Percentiles rank a stretch among this genome's conserved stretches.
These are phyloP conservation scores for Chelonus formosanus DNA, from an alignment of 2,888 invertebrate species.

Conservation along the genomic window DNA sequence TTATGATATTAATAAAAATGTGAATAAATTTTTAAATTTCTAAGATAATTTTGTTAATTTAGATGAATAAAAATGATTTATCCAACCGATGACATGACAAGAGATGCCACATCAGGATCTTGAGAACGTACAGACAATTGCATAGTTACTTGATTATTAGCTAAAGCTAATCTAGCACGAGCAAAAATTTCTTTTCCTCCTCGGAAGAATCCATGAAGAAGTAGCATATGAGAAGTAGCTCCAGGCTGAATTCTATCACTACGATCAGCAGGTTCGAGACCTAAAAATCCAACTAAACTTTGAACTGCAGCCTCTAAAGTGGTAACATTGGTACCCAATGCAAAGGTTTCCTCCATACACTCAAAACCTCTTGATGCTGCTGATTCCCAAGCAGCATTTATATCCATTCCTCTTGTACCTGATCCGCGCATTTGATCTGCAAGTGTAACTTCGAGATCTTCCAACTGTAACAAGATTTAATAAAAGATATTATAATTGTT, in stretches of 20 bases:
- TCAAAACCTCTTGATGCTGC: constrained; percentile 67
- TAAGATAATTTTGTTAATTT: too few species aligned
- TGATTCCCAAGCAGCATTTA: constrained; percentile 74
- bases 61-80: constrained; percentile 61
- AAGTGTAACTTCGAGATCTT: constrained; percentile 87
- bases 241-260: constrained; percentile 85
- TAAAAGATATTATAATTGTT: constrained; percentile 15
- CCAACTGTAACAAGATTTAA: constrained; percentile 69
- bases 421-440: constrained; percentile 84
- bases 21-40: not conserved
- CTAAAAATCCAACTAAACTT: constrained; percentile 83
- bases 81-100: constrained; percentile 86
- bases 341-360: constrained; percentile 93
- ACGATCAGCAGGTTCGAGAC: constrained; percentile 85
- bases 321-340: constrained; percentile 77
- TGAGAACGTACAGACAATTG: constrained; percentile 89
- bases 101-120: constrained; percentile 84
- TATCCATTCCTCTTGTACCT: constrained; percentile 66
- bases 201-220: constrained; percentile 87
- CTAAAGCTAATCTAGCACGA: constrained; percentile 82
- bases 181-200: constrained; percentile 91
- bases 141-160: constrained; percentile 88
- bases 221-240: constrained; percentile 81
- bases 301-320: constrained; percentile 85
- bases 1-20: constrained; percentile 4